A percentile compares a stretch with the other conserved stretches of the same genome.
Conservation (phyloP, 2,797 vertebrate species). For the Natrix natrix region DNA sequence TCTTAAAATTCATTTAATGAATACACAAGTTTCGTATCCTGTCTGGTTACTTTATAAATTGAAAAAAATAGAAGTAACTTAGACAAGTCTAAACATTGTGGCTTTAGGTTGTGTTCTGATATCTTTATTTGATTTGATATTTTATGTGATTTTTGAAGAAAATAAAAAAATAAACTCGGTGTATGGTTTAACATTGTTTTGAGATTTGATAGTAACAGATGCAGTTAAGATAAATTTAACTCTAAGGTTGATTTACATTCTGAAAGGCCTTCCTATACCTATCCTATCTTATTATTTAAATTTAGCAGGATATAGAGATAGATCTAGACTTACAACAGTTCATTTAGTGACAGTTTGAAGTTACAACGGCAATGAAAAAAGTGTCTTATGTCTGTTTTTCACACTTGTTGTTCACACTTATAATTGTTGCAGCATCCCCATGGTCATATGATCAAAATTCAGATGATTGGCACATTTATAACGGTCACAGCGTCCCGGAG, state of each 20-base stretch:
- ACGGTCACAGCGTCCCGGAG: fast-evolving
- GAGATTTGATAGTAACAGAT: neutral
- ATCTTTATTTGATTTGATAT: neutral
- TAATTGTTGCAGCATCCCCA: neutral
- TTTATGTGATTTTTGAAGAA: neutral
- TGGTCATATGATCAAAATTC: neutral
- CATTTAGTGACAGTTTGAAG: neutral
- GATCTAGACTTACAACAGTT: neutral
- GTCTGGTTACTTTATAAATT: neutral
- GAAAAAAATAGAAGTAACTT: neutral
- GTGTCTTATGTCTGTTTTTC: neutral
- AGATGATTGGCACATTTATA: neutral
- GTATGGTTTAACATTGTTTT: neutral
- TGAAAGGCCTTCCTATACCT: neutral
- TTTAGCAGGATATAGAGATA: neutral
- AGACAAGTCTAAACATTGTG: neutral
- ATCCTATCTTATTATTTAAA: neutral
- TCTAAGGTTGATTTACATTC: neutral
- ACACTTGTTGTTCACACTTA: neutral
- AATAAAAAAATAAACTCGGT: neutral
- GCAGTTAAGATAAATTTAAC: neutral
- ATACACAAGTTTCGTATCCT: neutral
- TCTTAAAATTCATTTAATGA: neutral
- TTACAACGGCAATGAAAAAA: neutral
- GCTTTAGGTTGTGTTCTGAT: neutral